These are phyloP conservation scores for Glossosoma conforme DNA, from an alignment of 1,140 invertebrate genomes.

Conservation along the genomic window DNA sequence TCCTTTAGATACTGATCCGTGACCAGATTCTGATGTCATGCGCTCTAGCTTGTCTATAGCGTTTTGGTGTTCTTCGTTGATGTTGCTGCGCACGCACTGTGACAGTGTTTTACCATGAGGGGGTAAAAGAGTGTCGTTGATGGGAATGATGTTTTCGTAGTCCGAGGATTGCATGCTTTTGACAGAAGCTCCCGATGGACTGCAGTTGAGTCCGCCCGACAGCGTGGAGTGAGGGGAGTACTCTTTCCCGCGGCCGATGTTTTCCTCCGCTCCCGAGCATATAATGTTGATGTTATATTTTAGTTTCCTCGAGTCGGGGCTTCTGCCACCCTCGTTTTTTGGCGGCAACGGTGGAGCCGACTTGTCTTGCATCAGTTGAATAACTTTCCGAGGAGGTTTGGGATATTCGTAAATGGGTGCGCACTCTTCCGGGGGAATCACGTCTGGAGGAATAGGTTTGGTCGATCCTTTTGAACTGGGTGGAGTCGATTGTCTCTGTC, in stretches of 20 bases:
- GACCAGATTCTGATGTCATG: background rate
- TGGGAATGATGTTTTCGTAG: constrained; percentile 38
- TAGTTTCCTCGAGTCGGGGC: constrained; percentile 44
- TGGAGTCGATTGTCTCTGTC: constrained; percentile 56
- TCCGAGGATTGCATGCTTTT: constrained; percentile 38
- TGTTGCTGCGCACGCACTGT: background rate
- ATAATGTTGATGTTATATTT: constrained; percentile 34
- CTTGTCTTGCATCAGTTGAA: constrained; percentile 37
- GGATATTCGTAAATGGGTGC: constrained; percentile 57
- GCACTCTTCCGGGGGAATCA: constrained; percentile 53
- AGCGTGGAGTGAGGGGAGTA: constrained; percentile 28
- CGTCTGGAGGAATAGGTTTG: constrained; percentile 55
- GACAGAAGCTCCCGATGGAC: constrained; percentile 45
- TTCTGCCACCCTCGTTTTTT: constrained; percentile 63
- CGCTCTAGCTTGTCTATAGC: background rate
- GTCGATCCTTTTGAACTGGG: constrained; percentile 45
- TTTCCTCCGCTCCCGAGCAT: constrained; percentile 9
- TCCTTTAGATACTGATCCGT: constrained; percentile 4
- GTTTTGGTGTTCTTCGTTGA: background rate
- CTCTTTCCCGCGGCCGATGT: constrained; percentile 26
- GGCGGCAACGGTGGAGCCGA: constrained; percentile 41
- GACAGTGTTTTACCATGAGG: background rate
- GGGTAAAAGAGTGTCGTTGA: constrained; percentile 1
- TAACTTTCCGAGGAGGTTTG: constrained; percentile 51
- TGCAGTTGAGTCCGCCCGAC: constrained; percentile 30